Evolutionary conservation across 2,888 invertebrate species (phyloP), one percentile per base, ranked within the genome.

Genomic region (Nephrotoma appendiculata): DNA sequence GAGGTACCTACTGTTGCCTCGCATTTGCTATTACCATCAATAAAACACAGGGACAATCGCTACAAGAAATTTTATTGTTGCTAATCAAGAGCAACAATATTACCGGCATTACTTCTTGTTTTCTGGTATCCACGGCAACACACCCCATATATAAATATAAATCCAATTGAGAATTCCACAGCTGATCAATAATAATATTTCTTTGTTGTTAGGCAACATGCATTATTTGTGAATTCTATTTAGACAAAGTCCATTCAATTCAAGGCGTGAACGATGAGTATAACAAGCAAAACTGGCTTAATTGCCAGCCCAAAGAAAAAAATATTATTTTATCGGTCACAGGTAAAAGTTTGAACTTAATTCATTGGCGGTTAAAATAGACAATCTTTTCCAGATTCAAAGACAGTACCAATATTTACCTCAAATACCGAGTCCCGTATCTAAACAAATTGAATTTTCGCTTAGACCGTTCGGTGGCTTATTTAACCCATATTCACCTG

Each of bases 391-490:
- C 15, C 15, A 42, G 41, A 42, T 6, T 84, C 19, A 89, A 9
- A 88, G 88, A 41, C 88, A 88, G 41, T 87, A 87, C 0, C 89
- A 89, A 87, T 88, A 87, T 2, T 88, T 89, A 7, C 87, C 90
- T 87, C 88, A 89, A 2, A 88, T 86, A 31, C 43, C 87, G 87
- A 87, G 87, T 57, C 94, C 94, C 89, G 93, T 94, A 9, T 94
- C 94, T 12, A 92, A 92, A 43, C 95, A 95, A 1, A 96, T 96
- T 1, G 95, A 96, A 5, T 95, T 95, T 87, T 93, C 95, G 87
- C 92, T 96, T 83, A 94, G 96, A 86, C 96, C 96, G 0, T 96
- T 95, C 89, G 96, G 96, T 2, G 96, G 95, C 0, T 92, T 97
- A 0, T 96, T 95, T 91, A 97, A 97, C 91, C 97, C 97, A 0